Percentiles rank a stretch among this genome's conserved stretches.
These are phyloP conservation scores for Bhutanitis thaidina DNA, from an alignment of 2,888 invertebrate genomes.

Conservation along the genomic window DNA sequence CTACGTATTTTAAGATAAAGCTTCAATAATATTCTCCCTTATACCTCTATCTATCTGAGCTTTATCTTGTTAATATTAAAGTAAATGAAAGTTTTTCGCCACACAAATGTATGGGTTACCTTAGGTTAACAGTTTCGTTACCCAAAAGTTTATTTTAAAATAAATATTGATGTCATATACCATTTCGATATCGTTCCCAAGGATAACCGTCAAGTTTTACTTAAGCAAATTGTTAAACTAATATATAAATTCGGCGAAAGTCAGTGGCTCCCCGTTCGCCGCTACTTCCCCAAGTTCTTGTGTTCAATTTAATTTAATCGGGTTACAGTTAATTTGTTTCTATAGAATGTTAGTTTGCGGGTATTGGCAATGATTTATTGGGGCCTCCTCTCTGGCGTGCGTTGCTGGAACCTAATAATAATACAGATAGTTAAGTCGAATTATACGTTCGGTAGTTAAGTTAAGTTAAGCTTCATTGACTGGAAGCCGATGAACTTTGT, in stretches of 20 bases:
- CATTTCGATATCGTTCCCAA: constrained; percentile 25
- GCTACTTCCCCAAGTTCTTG: constrained; percentile 30
- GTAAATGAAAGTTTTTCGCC: no score
- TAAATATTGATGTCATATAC: no score
- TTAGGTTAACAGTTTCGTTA: no score
- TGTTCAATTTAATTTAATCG: constrained; percentile 51
- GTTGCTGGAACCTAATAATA: constrained; percentile 28
- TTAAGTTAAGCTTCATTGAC: no score
- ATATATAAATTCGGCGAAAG: constrained; percentile 53
- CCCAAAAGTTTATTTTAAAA: no score
- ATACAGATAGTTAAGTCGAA: constrained; percentile 10
- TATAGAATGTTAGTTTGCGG: constrained; percentile 32
- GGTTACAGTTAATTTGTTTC: constrained; percentile 46
- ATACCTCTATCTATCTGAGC: no score
- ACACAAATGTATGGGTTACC: no score
- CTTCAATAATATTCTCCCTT: no score
- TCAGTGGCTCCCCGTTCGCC: constrained; percentile 42
- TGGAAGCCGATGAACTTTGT: no score
- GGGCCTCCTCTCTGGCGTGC: constrained; percentile 33
- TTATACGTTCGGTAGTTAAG: constrained; percentile 4
- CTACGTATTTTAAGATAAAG: no score
- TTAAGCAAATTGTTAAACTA: constrained; percentile 50
- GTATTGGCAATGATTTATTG: constrained; percentile 38
- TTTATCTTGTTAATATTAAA: no score
- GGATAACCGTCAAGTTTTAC: constrained; percentile 30